Evolutionary conservation across 2,888 invertebrate genomes (phyloP), one percentile per base, ranked within the genome.

Genomic region (Heteromyza rotundicornis): DNA sequence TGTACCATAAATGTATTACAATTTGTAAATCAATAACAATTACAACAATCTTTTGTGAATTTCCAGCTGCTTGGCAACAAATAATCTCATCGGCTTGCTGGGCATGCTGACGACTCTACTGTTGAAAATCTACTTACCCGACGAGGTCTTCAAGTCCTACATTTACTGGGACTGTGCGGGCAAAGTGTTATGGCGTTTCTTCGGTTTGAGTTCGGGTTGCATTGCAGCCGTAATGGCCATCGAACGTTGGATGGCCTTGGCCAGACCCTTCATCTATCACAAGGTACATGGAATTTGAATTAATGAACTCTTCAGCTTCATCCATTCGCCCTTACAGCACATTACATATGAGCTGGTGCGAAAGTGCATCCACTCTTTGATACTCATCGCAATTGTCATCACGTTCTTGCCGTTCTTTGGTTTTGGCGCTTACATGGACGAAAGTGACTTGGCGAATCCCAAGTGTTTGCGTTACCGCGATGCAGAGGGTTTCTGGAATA

Each of bases 191-290:
- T 89, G 92, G 84, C 86, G 94, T 63, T 89, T 90, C 69, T 94
- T 94, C 83, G 95, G 94, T 54, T 86, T 94, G 63, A 92, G 92
- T 75, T 93, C 94, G 70, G 94, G 94, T 49, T 92, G 92, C 84
- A 92, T 94, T 72, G 93, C 94, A 20, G 89, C 92, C 76, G 90
- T 94, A 61, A 95, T 95, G 94, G 94, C 94, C 12, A 87, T 90
- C 35, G 94, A 95, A 83, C 86, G 95, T 68, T 95, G 92, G 89
- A 86, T 94, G 76, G 94, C 95, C 20, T 87, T 95, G 70, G 93
- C 94, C 12, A 86, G 91, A 69, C 94, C 94, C 40, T 95, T 95
- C 83, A 86, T 92, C 72, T 95, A 94, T 81, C 94, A 94, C 82
- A 92, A 92, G 90, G 94, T 94, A 27, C 27, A 27, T 27, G 5